phyloP scores from a whole-genome alignment of 2,113 vertebrate genomes.

The Gallinago media region DNA sequence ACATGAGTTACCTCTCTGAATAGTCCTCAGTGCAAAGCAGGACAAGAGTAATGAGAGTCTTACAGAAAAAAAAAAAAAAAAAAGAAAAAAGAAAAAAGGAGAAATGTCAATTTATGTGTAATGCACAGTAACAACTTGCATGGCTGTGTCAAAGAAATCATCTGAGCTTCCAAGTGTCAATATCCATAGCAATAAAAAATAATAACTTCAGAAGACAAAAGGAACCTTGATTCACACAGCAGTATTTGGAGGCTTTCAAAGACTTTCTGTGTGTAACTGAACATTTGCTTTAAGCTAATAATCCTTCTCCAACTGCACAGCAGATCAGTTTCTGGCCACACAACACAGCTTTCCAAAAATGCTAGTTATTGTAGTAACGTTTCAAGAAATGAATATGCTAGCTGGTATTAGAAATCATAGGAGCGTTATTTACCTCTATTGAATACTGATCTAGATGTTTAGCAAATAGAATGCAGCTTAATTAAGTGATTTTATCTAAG shows the following conservation, averaged over 20 bases:
- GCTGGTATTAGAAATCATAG: slow-evolving; percentile 34
- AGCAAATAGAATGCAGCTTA: slow-evolving; percentile 54
- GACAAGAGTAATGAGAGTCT: slow-evolving; percentile 2
- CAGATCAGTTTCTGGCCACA: background rate
- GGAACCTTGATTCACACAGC: background rate
- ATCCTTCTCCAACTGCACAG: background rate
- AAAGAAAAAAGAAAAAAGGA: background rate
- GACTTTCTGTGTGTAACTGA: background rate
- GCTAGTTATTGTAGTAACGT: slow-evolving; percentile 22
- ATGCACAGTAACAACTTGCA: background rate
- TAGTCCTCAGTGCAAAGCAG: slow-evolving; percentile 43
- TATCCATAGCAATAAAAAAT: slow-evolving; percentile 17
- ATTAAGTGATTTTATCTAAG: slow-evolving; percentile 63
- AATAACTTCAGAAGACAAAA: slow-evolving; percentile 3
- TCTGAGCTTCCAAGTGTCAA: slow-evolving; percentile 10
- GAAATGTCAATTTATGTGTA: slow-evolving; percentile 24
- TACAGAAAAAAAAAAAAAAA: background rate
- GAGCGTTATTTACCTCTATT: slow-evolving; percentile 47
- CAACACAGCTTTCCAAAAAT: background rate
- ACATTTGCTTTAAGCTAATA: slow-evolving; percentile 38
- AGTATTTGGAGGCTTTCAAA: background rate
- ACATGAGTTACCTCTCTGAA: slow-evolving; percentile 63
- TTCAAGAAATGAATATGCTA: slow-evolving; percentile 39
- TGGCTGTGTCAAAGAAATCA: background rate
- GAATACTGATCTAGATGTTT: slow-evolving; percentile 46